phyloP scores from a whole-genome alignment of 2,888 invertebrate genomes.

The Leucophenga maculata region DNA sequence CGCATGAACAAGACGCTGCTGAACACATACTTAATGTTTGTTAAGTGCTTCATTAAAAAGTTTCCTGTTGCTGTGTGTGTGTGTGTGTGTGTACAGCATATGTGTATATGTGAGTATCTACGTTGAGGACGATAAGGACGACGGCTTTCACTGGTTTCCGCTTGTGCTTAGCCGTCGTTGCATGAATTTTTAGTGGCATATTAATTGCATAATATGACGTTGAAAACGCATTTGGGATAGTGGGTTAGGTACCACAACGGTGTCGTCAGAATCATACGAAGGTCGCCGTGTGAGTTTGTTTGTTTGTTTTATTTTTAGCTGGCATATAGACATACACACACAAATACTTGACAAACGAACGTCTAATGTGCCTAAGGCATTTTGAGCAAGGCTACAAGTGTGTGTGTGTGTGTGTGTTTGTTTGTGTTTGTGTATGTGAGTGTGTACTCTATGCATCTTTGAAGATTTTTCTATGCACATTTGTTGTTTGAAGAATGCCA shows the following conservation, averaged over 20 bases:
- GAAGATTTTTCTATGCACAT: background rate
- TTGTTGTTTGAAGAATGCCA: constrained; percentile 17
- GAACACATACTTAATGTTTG: constrained; percentile 17
- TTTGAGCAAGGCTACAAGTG: too few relatives aligned
- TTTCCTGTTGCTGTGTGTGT: constrained; percentile 9
- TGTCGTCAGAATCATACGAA: background rate
- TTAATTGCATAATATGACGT: constrained; percentile 28
- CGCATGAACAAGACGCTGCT: background rate
- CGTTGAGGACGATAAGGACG: background rate
- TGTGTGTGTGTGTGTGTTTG: too few relatives aligned
- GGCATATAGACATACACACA: background rate
- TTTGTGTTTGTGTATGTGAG: too few relatives aligned
- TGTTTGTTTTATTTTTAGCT: background rate
- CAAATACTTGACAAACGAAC: background rate
- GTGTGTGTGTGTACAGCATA: background rate
- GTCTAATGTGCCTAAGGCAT: background rate
- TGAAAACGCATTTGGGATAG: background rate
- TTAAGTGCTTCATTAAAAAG: constrained; percentile 23
- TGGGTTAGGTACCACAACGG: background rate
- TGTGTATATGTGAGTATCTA: too few relatives aligned
- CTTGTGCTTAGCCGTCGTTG: constrained; percentile 6
- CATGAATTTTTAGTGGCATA: constrained; percentile 25
- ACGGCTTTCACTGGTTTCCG: background rate
- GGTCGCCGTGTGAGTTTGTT: background rate
- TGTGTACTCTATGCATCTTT: too few relatives aligned